phyloP scores from a whole-genome alignment of 1,140 invertebrate species.

The Vanessa tameamea region DNA sequence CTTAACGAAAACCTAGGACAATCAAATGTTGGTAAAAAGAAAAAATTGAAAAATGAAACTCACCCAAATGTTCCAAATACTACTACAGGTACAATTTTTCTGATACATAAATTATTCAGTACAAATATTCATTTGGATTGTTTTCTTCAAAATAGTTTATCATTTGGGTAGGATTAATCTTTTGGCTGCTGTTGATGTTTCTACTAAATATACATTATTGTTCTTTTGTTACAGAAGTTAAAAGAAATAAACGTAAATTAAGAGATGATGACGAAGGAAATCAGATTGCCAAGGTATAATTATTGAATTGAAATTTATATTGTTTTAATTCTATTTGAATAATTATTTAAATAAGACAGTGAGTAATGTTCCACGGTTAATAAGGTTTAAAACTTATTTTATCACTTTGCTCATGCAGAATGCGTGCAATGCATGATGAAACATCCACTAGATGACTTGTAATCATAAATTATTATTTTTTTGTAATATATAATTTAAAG shows the following conservation, averaged over 20 bases:
- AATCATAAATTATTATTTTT: too few species aligned
- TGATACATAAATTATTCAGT: neutral
- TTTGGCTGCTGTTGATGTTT: too few species aligned
- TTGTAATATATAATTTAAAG: too few species aligned
- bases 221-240: neutral
- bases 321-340: too few species aligned
- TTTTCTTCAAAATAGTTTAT: neutral
- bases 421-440: too few species aligned
- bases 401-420: too few species aligned
- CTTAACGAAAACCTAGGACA: neutral
- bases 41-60: constrained; percentile 37
- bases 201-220: too few species aligned
- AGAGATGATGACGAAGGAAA: constrained; percentile 53
- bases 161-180: constrained; percentile 12
- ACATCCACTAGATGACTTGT: too few species aligned
- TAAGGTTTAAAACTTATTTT: too few species aligned
- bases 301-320: neutral
- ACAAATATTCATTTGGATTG: neutral
- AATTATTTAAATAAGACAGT: too few species aligned
- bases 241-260: constrained; percentile 43
- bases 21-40: neutral
- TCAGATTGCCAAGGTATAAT: constrained; percentile 49
- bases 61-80: constrained; percentile 30
- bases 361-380: too few species aligned
- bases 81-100: constrained; percentile 7